A percentile compares a stretch with the other conserved stretches of the same genome.
Conservation (phyloP, 2,888 invertebrate genomes). For the Thecophora atra region DNA sequence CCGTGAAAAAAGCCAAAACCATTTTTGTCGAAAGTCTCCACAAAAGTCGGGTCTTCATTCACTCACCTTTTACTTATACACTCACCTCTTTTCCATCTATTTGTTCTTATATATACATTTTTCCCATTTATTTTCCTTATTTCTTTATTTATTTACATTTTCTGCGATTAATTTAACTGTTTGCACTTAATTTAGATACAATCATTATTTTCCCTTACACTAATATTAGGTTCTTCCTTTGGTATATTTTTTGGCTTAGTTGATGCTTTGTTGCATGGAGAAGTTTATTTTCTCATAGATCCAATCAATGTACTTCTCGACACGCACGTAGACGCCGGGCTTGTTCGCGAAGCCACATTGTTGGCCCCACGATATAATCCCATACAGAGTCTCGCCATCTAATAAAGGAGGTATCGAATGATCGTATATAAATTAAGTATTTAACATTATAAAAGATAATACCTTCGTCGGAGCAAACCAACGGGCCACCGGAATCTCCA, state of each 20-base stretch:
- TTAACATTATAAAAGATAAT: background rate
- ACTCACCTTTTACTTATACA: no score
- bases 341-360: constrained; percentile 78
- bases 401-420: constrained; percentile 10
- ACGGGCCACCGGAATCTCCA: constrained; percentile 87
- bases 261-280: constrained; percentile 46
- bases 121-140: no score
- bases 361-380: constrained; percentile 82
- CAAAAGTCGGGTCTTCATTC: no score
- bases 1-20: no score
- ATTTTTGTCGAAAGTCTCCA: no score
- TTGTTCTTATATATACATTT: no score
- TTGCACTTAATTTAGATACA: background rate
- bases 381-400: constrained; percentile 75
- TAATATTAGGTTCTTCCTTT: constrained; percentile 11
- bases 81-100: no score
- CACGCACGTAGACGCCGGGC: constrained; percentile 78
- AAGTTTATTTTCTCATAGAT: constrained; percentile 70
- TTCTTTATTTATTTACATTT: background rate
- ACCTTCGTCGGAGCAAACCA: constrained; percentile 76
- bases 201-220: background rate
- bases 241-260: background rate
- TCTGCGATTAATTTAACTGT: no score
- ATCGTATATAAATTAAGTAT: background rate
- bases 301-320: constrained; percentile 74